Evolutionary conservation across 2,797 vertebrate genomes (phyloP).

Genomic region (Xerus rutilus): DNA sequence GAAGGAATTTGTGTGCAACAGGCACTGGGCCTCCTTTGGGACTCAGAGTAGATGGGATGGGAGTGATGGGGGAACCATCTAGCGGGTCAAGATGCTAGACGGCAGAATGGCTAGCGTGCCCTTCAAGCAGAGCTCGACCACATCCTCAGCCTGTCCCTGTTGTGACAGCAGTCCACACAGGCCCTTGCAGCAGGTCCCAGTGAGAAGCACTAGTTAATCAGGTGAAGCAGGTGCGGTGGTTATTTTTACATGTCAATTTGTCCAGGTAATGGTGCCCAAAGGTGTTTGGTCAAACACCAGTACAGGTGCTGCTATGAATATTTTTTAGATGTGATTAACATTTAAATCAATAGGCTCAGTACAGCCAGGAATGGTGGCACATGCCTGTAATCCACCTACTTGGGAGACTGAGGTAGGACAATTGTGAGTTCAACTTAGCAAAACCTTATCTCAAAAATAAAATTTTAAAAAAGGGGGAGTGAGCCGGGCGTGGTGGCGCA

Average conservation of each 20-base stretch:
- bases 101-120: background rate
- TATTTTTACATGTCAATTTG: background rate
- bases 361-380: no score
- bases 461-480: no score
- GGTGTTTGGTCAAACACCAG: background rate
- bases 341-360: background rate
- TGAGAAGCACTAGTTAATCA: background rate
- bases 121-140: background rate
- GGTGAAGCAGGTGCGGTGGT: background rate
- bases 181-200: background rate
- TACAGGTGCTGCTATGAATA: background rate
- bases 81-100: background rate
- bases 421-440: no score
- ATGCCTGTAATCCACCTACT: no score
- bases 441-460: no score
- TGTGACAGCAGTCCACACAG: background rate
- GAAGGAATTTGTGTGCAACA: background rate
- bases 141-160: background rate
- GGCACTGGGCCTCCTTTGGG: background rate
- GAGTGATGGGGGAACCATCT: background rate
- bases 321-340: background rate
- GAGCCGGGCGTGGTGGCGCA: no score
- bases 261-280: background rate
- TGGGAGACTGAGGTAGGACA: no score
- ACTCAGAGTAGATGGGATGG: background rate